Evolutionary conservation across 2,888 invertebrate species (phyloP).

Genomic region (Caenorhabditis angaria): DNA sequence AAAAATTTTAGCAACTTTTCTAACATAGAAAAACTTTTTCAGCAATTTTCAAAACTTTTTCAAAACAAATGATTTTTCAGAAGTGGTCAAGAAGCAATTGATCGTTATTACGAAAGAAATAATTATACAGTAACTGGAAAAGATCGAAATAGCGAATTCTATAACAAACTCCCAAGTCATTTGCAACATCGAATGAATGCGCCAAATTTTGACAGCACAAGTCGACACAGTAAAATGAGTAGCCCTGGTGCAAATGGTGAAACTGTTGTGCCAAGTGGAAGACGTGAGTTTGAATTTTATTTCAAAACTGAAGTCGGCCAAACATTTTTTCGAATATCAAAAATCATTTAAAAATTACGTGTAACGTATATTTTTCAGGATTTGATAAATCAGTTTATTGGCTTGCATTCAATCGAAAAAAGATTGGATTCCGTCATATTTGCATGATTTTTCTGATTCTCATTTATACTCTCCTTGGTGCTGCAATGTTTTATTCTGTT

Average conservation of each 20-base stretch:
- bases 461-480: slow-evolving; percentile 50
- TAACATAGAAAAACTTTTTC: no score
- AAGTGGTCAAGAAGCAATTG: slow-evolving; percentile 20
- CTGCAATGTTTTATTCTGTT: slow-evolving; percentile 47
- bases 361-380: slow-evolving; percentile 20
- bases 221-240: slow-evolving; percentile 14
- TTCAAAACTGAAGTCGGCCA: no score
- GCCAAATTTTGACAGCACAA: slow-evolving; percentile 1
- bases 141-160: slow-evolving; percentile 23
- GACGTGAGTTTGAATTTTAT: slow-evolving; percentile 11
- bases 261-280: slow-evolving; percentile 16
- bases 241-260: slow-evolving; percentile 36
- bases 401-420: slow-evolving; percentile 47
- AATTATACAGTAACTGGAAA: slow-evolving; percentile 36
- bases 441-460: slow-evolving; percentile 39
- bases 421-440: slow-evolving; percentile 55
- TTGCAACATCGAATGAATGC: slow-evolving; percentile 26
- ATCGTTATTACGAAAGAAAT: slow-evolving; percentile 36
- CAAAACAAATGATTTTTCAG: no score
- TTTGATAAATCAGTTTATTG: slow-evolving; percentile 56
- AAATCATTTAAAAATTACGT: no score
- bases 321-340: no score
- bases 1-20: no score
- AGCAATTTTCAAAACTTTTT: no score
- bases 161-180: slow-evolving; percentile 28